Base-by-base conservation (phyloP, 2,113 vertebrate species). In the Ramphastos sulfuratus region DNA sequence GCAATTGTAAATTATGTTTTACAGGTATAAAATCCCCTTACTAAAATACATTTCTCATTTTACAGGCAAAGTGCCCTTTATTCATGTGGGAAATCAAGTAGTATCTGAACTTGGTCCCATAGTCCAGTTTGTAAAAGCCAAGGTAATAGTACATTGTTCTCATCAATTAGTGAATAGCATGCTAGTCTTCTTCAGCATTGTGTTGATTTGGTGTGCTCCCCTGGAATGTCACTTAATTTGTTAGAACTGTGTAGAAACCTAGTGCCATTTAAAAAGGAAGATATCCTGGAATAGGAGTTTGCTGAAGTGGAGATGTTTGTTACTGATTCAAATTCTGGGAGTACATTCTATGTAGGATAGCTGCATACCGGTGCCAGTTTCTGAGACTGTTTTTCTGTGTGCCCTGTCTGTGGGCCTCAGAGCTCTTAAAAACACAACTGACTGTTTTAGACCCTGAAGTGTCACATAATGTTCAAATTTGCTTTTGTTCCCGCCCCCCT, bases 31-130 rank as follows among this genome's bases (percentile, higher is more conserved):
- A 55, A 96, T 73, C 48, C 27, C 87, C 84, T 88, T 92, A 71
- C 50, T 97, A 28, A 87, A 87, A 82, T 33, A 82, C 6, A 65
- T 84, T 86, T 95, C 25, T 97, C 52, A 31, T 56, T 92, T 97
- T 95, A 87, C 97, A 99, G 99, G 99, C 78, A 99, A 98, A 97
- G 98, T 98, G 37, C 99, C 99, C 66, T 99, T 99, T 71, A 99
- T 99, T 96, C 99, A 99, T 2, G 99, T 99, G 27, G 98, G 99
- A 88, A 99, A 99, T 97, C 99, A 99, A 97, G 99, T 99, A 71
- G 98, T 99, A 56, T 99, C 99, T 76, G 99, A 99, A 97, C 98
- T 99, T 86, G 99, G 99, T 48, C 99, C 99, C n/a, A 99, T 99
- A 92, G 99, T 99, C 58, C 99, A 99, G 70, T 99, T 99, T 87